phyloP scores from a whole-genome alignment of 2,888 invertebrate genomes.

The Hoplodrina ambigua region DNA sequence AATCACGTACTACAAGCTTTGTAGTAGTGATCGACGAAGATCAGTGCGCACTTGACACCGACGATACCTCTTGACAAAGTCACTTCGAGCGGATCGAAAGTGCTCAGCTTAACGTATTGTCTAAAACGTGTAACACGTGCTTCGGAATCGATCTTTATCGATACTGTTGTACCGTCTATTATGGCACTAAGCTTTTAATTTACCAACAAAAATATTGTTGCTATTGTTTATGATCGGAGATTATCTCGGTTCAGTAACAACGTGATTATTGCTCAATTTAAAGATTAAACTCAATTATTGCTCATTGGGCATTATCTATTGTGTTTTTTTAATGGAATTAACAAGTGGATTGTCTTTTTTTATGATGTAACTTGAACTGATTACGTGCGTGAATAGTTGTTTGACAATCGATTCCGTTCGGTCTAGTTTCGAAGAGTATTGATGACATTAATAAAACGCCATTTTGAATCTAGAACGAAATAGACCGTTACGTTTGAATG shows the following conservation, averaged over 20 bases:
- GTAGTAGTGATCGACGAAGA: constrained; percentile 77
- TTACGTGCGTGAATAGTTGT: constrained; percentile 48
- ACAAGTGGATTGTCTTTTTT: constrained; percentile 53
- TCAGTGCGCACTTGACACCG: constrained; percentile 85
- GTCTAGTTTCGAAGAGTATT: constrained; percentile 39
- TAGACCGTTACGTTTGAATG: constrained; percentile 9
- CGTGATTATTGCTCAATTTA: constrained; percentile 62
- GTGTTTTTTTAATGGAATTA: constrained; percentile 55
- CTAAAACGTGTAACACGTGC: constrained; percentile 65
- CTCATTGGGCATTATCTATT: constrained; percentile 55
- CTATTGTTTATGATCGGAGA: constrained; percentile 49
- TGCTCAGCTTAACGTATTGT: constrained; percentile 68
- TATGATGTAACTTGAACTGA: constrained; percentile 55
- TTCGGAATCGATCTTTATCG: constrained; percentile 73
- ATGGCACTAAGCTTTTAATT: constrained; percentile 61
- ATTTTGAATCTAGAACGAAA: constrained; percentile 23
- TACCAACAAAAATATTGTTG: constrained; percentile 60
- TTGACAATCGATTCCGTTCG: constrained; percentile 45
- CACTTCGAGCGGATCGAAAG: constrained; percentile 78
- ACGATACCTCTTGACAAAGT: constrained; percentile 82
- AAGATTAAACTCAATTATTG: constrained; percentile 56
- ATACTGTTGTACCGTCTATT: constrained; percentile 53
- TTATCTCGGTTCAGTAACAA: constrained; percentile 49
- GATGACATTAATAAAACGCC: constrained; percentile 3
- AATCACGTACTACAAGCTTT: constrained; percentile 86